Percentiles rank a stretch among this genome's conserved stretches.
These are phyloP conservation scores for Echinometra lucunter DNA, from an alignment of 53 echinoderm and acorn worm genomes.

Conservation along the genomic window DNA sequence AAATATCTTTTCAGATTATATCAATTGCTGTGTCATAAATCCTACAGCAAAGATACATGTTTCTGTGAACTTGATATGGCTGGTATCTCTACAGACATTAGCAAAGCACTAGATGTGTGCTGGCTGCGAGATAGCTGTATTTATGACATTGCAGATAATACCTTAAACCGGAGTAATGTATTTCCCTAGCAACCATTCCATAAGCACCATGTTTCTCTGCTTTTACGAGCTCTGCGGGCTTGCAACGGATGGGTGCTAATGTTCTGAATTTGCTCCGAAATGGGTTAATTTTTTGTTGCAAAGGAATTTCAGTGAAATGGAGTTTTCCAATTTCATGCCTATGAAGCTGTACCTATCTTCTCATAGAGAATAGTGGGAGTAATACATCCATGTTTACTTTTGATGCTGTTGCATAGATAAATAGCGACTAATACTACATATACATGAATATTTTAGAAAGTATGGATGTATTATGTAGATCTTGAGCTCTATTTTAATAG, in stretches of 20 bases:
- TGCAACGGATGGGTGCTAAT: background rate
- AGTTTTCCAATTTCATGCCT: background rate
- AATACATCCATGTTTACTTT: no score
- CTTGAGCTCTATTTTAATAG: no score
- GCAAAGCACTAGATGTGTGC: background rate
- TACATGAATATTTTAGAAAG: background rate
- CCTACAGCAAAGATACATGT: background rate
- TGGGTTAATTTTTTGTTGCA: background rate
- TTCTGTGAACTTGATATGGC: background rate
- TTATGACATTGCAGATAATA: background rate
- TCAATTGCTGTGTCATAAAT: background rate
- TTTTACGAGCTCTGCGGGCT: background rate
- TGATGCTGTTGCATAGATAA: background rate
- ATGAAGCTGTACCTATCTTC: background rate
- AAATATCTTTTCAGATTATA: background rate
- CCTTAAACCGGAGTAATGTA: background rate
- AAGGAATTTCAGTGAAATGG: background rate
- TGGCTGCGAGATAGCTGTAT: background rate
- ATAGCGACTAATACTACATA: background rate
- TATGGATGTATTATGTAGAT: background rate
- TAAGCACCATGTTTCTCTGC: background rate
- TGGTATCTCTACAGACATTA: background rate
- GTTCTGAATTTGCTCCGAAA: background rate
- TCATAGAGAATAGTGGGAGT: no score
- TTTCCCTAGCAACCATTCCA: constrained; percentile 1